phyloP scores from a whole-genome alignment of 2,113 vertebrate species.

The Chionis minor region DNA sequence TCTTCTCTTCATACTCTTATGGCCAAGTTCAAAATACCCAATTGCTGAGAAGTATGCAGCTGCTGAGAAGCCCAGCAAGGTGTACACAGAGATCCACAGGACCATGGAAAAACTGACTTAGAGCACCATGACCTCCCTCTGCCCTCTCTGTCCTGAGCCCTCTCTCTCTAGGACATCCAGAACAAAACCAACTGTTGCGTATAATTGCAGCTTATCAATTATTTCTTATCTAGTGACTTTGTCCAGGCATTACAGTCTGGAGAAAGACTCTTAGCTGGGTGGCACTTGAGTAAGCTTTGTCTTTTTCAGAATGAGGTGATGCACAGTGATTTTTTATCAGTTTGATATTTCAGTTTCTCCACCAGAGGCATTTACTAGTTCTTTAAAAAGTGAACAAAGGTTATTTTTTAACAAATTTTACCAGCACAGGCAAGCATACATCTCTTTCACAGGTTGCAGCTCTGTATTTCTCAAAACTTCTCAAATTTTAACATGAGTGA shows the following conservation, averaged over 20 bases:
- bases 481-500: background rate
- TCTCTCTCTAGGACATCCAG: background rate
- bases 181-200: background rate
- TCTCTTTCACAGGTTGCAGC: background rate
- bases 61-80: background rate
- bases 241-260: background rate
- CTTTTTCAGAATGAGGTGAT: background rate
- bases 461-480: background rate
- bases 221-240: background rate
- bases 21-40: background rate
- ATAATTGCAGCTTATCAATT: background rate
- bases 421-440: background rate
- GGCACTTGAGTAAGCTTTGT: background rate
- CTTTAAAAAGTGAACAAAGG: background rate
- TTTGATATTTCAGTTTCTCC: background rate
- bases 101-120: background rate
- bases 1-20: background rate
- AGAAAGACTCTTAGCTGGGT: background rate
- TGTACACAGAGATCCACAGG: background rate
- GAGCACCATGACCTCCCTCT: background rate
- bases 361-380: background rate
- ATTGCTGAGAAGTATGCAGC: background rate
- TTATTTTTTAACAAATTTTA: background rate
- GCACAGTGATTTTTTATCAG: background rate
- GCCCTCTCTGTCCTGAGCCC: background rate